Base-by-base conservation (phyloP, 35 echinoderm and acorn worm species). In the Strongylocentrotus purpuratus region DNA sequence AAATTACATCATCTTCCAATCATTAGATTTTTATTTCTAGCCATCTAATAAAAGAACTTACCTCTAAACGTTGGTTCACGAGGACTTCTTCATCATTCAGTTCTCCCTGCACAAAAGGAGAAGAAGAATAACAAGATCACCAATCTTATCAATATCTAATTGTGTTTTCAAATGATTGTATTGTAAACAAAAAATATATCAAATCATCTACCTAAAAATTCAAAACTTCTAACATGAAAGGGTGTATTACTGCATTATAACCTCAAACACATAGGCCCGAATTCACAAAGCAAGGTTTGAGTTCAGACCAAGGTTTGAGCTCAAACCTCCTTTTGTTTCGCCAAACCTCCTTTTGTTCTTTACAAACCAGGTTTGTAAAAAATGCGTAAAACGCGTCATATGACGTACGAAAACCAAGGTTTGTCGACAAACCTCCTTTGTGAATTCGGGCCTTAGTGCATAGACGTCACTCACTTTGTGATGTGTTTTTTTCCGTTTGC, bases 21-120 rank as follows among this genome's bases (percentile, higher is more conserved):
- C 11, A 12, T 55, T 15, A 55, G 9, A 55, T 55, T 55, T 55
- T 15, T 0, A 59, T 59, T 17, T 59, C 17, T 0, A 78, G 17
- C 2, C 17, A 71, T 71, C 5, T 78, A 28, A 7, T 70, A 20
- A 28, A 28, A 70, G 22, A 18, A 4, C 91, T 93, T 58, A 48
- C 91, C 46, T 93, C 33, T 0, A 93, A 58, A 48, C 91, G 45
- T 93, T 93, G 91, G 4, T 93, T 93, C 3, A 93, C 41, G 2
- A 93, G 15, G 46, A 93, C 28, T 0, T 93, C 91, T 58, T 93
- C 91, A 93, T 93, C 91, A n/a, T 47, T 93, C 12, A 93, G 31
- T 93, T 47, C 48, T 32, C 91, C 91, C 91, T 93, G 91, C 17
- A 93, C 6, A 58, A 58, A 93, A 20, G 33, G 45, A 91, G 20